Conservation (phyloP, 2,888 invertebrate species). For the Phaonia tiefii region DNA sequence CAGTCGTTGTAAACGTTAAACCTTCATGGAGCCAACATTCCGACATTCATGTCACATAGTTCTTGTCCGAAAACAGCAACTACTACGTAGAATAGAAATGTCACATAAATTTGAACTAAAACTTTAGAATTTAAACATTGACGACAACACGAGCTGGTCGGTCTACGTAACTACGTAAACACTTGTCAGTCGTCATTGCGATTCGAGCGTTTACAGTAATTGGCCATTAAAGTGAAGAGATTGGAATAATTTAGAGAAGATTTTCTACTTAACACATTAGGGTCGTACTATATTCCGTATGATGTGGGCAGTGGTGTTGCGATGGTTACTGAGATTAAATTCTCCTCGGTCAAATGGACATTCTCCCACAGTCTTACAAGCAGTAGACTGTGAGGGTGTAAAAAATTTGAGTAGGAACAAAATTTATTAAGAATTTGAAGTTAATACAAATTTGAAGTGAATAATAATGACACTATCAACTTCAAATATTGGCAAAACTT, state of each 20-base stretch:
- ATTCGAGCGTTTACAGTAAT: not conserved
- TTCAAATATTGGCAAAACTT: too few species aligned
- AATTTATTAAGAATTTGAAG: too few species aligned
- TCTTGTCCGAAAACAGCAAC: not conserved
- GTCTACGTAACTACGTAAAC: not conserved
- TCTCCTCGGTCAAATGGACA: too few species aligned
- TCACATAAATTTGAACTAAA: not conserved
- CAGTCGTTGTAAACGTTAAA: slow-evolving; percentile 10
- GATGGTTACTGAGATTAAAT: too few species aligned
- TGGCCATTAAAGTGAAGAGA: not conserved
- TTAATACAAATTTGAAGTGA: too few species aligned
- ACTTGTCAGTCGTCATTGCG: not conserved
- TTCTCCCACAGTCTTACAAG: too few species aligned
- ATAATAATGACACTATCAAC: too few species aligned
- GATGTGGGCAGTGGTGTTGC: too few species aligned
- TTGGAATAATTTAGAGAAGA: slow-evolving; percentile 34
- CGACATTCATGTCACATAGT: not conserved
- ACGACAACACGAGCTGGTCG: slow-evolving; percentile 30
- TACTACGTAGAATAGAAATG: not conserved
- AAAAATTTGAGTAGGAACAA: too few species aligned
- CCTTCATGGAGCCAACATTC: not conserved
- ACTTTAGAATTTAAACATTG: slow-evolving; percentile 5
- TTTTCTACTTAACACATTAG: slow-evolving; percentile 50
- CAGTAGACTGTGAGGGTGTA: too few species aligned
- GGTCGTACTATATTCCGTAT: not conserved